Evolutionary conservation across 2,113 vertebrate genomes (phyloP).

Genomic region (Lepus europaeus): DNA sequence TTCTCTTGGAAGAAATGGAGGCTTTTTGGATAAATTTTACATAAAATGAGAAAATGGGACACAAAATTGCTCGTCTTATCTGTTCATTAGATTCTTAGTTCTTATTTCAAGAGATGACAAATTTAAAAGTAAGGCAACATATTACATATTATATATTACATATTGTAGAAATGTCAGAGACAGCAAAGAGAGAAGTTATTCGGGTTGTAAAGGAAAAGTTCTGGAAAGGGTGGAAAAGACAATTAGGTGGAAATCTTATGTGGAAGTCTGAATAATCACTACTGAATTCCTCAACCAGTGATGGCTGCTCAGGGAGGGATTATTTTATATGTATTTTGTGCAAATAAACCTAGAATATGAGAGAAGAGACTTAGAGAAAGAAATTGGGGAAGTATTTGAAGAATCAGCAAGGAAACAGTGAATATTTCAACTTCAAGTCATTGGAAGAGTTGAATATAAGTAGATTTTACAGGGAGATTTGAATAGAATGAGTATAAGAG

Average conservation of each 20-base stretch:
- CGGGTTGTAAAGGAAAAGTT: background rate
- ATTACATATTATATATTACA: too few relatives aligned
- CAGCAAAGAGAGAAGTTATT: background rate
- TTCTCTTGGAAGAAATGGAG: conserved; percentile 23
- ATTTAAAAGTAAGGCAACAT: background rate
- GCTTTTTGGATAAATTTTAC: background rate
- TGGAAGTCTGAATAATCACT: background rate
- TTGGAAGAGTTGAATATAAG: background rate
- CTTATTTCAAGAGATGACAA: background rate
- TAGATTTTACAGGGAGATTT: background rate
- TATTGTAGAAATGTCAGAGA: background rate
- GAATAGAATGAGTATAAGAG: background rate
- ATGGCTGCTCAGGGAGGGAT: background rate
- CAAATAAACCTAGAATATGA: background rate
- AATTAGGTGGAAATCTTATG: background rate
- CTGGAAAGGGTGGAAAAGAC: background rate
- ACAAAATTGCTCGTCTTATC: background rate
- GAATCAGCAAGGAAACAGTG: background rate
- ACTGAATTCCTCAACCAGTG: background rate
- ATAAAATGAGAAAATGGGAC: background rate
- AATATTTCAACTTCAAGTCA: background rate
- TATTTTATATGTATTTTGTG: background rate
- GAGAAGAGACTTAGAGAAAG: background rate
- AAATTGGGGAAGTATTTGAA: background rate
- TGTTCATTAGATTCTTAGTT: too few relatives aligned